Evolutionary conservation across 2,797 vertebrate species (phyloP).

Genomic region (Acanthopagrus latus): DNA sequence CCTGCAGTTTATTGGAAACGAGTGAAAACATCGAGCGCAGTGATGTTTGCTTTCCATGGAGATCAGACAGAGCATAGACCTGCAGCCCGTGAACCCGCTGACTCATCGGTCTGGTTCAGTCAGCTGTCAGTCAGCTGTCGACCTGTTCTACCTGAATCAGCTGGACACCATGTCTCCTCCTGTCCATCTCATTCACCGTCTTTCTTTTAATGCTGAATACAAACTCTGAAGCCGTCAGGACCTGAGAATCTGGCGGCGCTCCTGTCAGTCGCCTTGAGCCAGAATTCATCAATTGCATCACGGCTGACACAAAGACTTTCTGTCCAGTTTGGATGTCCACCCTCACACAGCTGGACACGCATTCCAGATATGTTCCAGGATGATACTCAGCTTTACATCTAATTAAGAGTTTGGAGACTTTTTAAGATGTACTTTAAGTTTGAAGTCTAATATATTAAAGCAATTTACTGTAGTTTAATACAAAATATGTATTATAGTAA

Average conservation of each 20-base stretch:
- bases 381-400: neutral
- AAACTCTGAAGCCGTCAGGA: conserved; percentile 9
- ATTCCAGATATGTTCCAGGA: neutral
- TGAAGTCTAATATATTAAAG: neutral
- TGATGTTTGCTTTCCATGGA: conserved; percentile 11
- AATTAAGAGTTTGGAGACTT: neutral
- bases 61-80: conserved; percentile 1
- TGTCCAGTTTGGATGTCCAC: neutral
- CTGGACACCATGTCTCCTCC: conserved; percentile 16
- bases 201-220: conserved; percentile 33
- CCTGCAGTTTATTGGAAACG: conserved; percentile 25
- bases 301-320: conserved; percentile 22
- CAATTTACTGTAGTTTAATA: neutral
- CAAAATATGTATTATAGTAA: neutral
- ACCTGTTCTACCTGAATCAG: conserved; percentile 38
- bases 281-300: conserved; percentile 3
- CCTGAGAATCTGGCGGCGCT: neutral
- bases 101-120: conserved; percentile 8
- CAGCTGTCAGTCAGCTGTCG: conserved; percentile 46
- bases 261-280: conserved; percentile 2
- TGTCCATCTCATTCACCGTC: neutral
- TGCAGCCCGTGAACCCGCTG: conserved; percentile 4
- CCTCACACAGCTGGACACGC: neutral
- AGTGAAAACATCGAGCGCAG: neutral
- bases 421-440: neutral